Evolutionary conservation across 1,140 invertebrate genomes (phyloP), one percentile per base, ranked within the genome.

Genomic region (Druon quercuslanigerum): DNA sequence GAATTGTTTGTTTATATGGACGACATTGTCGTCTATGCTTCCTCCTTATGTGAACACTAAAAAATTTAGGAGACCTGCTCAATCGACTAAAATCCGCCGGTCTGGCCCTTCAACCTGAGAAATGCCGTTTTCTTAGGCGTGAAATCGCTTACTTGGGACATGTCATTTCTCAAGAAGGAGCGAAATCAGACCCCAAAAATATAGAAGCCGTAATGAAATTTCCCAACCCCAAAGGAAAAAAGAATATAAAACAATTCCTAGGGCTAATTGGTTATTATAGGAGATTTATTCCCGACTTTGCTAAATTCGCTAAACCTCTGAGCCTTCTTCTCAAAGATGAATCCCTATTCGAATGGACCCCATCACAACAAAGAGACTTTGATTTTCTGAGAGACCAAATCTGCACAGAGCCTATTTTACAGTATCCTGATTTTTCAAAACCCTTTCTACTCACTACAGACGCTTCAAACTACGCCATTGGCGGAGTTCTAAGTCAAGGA

Each of bases 81-180:
- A 50, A 20, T n/a, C 17, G 81, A 50, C 33, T 79, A 5, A 17
- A 74, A 25, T 6, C 66, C 1, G 71, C 75, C 0, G 77, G 77
- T 50, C 40, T 90, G 0, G 83, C 81, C 74, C 46, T 88, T 1
- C 82, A 90, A 73, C 81, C 83, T 4, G 81, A 83, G 12, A 89
- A 89, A 76, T 86, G 82, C 71, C 57, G 79, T 76, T 89, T 90
- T 71, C 17, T 86, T 5, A 19, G 74, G 11, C 13, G 51, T 13
- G 83, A 84, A 82, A 71, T 85, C 3, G 56, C 17, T n/a, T 87
- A 86, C 54, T 73, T 87, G 14, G 84, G 86, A 71, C 83, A 87
- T 74, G 50, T 85, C 16, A 80, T 87, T 12, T 57, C 78, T 0
- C 51, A 79, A n/a, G n/a, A n/a, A n/a, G n/a, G n/a, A n/a, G n/a